A percentile compares a stretch with the other conserved stretches of the same genome.
These are phyloP conservation scores for Stenolophus ochropezus DNA, from an alignment of 2,888 invertebrate genomes.

Conservation along the genomic window DNA sequence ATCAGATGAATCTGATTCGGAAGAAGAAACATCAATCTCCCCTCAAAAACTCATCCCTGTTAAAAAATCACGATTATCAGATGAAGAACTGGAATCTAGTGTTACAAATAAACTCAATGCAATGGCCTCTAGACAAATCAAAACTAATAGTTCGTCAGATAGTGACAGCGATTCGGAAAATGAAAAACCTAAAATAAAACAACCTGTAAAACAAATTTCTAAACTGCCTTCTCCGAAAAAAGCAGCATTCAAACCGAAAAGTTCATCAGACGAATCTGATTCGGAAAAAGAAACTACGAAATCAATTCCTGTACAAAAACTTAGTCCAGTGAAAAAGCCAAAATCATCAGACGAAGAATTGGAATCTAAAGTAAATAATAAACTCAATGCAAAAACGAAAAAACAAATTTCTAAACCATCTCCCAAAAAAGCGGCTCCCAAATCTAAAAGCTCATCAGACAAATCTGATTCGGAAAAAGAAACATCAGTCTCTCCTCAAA, in stretches of 20 bases:
- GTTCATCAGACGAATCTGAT: constrained; percentile 22
- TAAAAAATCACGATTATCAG: not conserved
- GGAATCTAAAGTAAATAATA: not conserved
- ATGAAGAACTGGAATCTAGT: not conserved
- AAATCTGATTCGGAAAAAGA: not conserved
- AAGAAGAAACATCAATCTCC: not conserved
- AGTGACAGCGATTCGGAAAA: constrained; percentile 18
- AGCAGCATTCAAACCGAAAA: not conserved
- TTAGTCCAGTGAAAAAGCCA: not conserved
- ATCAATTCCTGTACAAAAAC: not conserved
- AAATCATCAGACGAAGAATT: constrained; percentile 6
- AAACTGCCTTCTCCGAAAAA: not conserved
- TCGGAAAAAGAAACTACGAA: constrained; percentile 24
- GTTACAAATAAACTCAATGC: not conserved
- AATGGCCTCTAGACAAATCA: not conserved
- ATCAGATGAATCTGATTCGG: constrained; percentile 16
- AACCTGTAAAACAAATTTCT: not conserved
- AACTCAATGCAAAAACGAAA: not conserved
- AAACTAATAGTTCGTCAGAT: not conserved
- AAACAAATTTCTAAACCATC: not conserved
- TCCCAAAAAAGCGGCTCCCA: not conserved
- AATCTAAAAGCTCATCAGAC: not conserved
- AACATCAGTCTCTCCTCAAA: not conserved
- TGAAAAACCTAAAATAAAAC: too few species aligned
- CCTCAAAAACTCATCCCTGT: not conserved